These are phyloP conservation scores for Myotis findleyi DNA, from an alignment of 2,797 vertebrate genomes.

Conservation along the genomic window DNA sequence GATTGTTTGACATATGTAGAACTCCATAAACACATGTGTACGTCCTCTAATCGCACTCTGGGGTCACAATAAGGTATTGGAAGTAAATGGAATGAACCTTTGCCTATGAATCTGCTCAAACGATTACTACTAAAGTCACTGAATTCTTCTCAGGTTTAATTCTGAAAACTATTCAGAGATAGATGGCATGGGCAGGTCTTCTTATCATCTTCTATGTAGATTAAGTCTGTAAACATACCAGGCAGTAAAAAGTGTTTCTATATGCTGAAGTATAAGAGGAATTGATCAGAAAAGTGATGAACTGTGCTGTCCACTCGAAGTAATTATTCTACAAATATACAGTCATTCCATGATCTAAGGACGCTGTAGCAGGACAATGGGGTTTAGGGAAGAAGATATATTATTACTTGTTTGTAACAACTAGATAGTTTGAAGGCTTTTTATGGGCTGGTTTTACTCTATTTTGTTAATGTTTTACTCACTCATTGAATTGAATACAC, in stretches of 20 bases:
- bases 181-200: background rate
- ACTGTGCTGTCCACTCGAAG: background rate
- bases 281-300: background rate
- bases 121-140: background rate
- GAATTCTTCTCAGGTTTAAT: background rate
- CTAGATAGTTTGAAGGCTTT: background rate
- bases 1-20: background rate
- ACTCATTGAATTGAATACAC: background rate
- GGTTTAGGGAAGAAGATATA: background rate
- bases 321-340: background rate
- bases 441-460: background rate
- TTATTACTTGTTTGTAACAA: background rate
- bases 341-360: background rate
- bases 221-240: background rate
- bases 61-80: background rate
- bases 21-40: fast-evolving
- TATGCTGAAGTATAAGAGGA: background rate
- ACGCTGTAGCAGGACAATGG: background rate
- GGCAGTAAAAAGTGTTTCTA: background rate
- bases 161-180: background rate
- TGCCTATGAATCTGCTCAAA: background rate
- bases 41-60: background rate
- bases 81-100: background rate
- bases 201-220: background rate
- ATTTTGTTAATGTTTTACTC: background rate